Base-by-base conservation (phyloP, 2,797 vertebrate species). In the Urocyon cinereoargenteus region DNA sequence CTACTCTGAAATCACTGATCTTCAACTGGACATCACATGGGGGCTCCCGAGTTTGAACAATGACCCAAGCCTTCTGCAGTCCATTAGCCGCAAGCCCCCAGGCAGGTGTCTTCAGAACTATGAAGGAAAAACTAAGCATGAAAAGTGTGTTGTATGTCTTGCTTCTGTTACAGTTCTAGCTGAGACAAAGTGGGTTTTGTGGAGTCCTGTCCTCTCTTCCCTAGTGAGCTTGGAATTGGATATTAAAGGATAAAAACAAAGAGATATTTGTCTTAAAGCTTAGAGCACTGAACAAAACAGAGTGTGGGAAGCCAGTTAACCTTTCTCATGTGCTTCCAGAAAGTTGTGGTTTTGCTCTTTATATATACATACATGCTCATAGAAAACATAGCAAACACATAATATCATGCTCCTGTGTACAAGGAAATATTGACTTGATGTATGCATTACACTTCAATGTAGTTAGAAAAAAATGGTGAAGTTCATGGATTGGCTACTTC, bases 151-250 rank as follows among this genome's bases (percentile, higher is more conserved):
- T 98, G 81, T 0, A 0, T 87, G 95, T 72, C 92, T 94, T 73
- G 91, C 97, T 98, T 98, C 90, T 98, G 97, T 96, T 98, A 97
- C 81, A 97, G 98, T 98, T 97, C 97, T 97, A 92, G 96, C 86
- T 98, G 98, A 99, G 98, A 99, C 99, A 99, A 99, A 99, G 98
- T 98, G 98, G 98, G 99, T 99, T 99, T 99, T 98, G 99, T 99
- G 98, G 98, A 99, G 98, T 99, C 98, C 98, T 98, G 98, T 99
- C 99, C 99, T 99, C 98, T 99, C 99, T 99, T 99, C 99, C 99
- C 99, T 98, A 99, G 99, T 99, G 99, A 99, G 96, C 79, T 98
- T 97, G 97, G 97, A 99, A 99, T 99, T 97, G 98, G 98, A 98
- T 99, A 99, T 99, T 99, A 99, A 99, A 99, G 99, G 98, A 97